phyloP scores from a whole-genome alignment of 2,888 invertebrate species.

The Marronus borbonicus region DNA sequence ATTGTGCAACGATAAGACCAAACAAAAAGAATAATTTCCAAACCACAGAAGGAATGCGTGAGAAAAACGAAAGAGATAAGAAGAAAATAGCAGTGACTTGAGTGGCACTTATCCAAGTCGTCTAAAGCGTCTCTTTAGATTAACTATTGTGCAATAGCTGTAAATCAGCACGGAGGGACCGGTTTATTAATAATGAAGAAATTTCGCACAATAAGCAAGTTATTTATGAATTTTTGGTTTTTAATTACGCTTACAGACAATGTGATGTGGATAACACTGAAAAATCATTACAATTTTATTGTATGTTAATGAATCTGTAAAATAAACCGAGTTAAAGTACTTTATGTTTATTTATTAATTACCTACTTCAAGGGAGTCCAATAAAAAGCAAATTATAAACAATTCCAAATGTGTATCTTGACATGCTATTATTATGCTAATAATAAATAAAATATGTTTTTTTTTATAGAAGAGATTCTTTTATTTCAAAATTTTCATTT shows the following conservation, averaged over 20 bases:
- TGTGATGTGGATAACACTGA: background rate
- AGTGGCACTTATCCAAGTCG: too few relatives aligned
- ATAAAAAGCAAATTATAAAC: too few relatives aligned
- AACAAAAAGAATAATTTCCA: background rate
- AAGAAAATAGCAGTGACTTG: background rate
- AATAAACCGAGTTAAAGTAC: background rate
- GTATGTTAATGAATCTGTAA: background rate
- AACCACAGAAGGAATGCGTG: background rate
- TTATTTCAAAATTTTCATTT: too few relatives aligned
- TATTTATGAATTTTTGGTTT: background rate
- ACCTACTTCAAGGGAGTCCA: too few relatives aligned
- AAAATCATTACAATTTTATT: background rate
- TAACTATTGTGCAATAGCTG: background rate
- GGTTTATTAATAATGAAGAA: too few relatives aligned
- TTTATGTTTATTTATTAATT: too few relatives aligned
- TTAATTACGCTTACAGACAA: background rate
- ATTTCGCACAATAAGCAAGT: too few relatives aligned
- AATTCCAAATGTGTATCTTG: too few relatives aligned
- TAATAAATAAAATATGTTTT: too few relatives aligned
- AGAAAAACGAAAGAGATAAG: background rate
- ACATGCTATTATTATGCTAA: too few relatives aligned
- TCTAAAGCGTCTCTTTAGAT: background rate
- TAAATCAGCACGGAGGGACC: too few relatives aligned
- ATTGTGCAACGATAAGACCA: background rate
- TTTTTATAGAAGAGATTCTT: too few relatives aligned